A percentile compares a stretch with the other conserved stretches of the same genome.
phyloP scores from a whole-genome alignment of 2,888 invertebrate species.

The Craniophora ligustri region DNA sequence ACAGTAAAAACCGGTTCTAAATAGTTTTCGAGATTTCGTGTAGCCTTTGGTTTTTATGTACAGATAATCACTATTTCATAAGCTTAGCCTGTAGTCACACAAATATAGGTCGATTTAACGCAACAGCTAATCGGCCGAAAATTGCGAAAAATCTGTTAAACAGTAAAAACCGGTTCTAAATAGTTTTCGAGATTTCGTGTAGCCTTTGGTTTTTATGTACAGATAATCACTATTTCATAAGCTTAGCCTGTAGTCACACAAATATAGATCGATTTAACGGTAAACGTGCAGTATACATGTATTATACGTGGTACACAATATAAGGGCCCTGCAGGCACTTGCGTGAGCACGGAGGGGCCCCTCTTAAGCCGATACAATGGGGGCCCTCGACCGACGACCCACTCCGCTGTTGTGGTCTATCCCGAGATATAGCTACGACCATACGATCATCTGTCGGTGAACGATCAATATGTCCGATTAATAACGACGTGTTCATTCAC shows the following conservation, averaged over 20 bases:
- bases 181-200: too few relatives aligned
- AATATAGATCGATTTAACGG: slow-evolving; percentile 26
- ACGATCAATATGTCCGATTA: slow-evolving; percentile 45
- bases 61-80: too few relatives aligned
- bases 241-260: not conserved
- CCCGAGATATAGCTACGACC: slow-evolving; percentile 41
- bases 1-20: too few relatives aligned
- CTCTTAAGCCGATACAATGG: slow-evolving; percentile 46
- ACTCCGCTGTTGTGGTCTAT: slow-evolving; percentile 39
- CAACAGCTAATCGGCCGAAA: too few relatives aligned
- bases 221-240: too few relatives aligned
- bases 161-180: too few relatives aligned
- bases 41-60: too few relatives aligned
- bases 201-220: too few relatives aligned
- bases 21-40: too few relatives aligned
- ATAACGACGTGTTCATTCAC: too few relatives aligned
- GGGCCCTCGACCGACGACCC: slow-evolving; percentile 41
- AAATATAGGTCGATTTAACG: slow-evolving; percentile 25
- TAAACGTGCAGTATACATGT: slow-evolving; percentile 8
- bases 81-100: not conserved
- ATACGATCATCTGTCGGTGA: slow-evolving; percentile 26
- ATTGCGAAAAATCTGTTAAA: too few relatives aligned
- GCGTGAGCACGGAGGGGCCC: slow-evolving; percentile 26
- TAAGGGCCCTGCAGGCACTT: slow-evolving; percentile 42
- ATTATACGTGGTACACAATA: slow-evolving; percentile 12